A percentile compares a stretch with the other conserved stretches of the same genome.
Conservation (phyloP, 2,797 vertebrate species). For the Onychomys arenicola region DNA sequence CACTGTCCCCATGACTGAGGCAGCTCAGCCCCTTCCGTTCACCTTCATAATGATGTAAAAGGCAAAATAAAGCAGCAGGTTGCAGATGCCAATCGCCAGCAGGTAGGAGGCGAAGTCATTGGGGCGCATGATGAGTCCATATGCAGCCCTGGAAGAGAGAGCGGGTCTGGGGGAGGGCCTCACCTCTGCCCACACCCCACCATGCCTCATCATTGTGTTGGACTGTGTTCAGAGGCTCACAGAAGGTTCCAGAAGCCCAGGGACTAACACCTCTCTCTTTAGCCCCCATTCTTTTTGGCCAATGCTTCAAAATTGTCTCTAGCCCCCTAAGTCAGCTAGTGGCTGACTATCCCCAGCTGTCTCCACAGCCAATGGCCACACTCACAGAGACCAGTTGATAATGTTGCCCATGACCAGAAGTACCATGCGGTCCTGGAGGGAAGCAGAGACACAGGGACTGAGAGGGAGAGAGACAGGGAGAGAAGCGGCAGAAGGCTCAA, state of each 20-base stretch:
- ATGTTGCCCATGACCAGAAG: slow-evolving; percentile 98
- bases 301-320: neutral
- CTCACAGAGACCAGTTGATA: slow-evolving; percentile 99
- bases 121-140: slow-evolving; percentile 94
- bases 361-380: slow-evolving; percentile 62
- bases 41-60: slow-evolving; percentile 99
- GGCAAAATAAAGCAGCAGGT: slow-evolving; percentile 98
- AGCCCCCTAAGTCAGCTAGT: neutral
- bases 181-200: neutral
- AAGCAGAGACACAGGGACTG: slow-evolving; percentile 62
- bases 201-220: neutral
- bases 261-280: neutral
- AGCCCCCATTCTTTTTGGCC: neutral
- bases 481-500: slow-evolving; percentile 25
- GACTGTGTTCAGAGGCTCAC: neutral
- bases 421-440: slow-evolving; percentile 96
- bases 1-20: accelerated
- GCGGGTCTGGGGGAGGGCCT: neutral
- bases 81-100: slow-evolving; percentile 98
- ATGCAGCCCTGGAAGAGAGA: slow-evolving; percentile 91
- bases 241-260: slow-evolving; percentile 25
- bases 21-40: neutral
- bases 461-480: slow-evolving; percentile 43
- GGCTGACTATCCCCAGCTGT: neutral
- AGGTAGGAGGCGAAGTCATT: slow-evolving; percentile 99